These are phyloP conservation scores for Caenorhabditis virilis DNA, from an alignment of 2,888 invertebrate species.

Conservation along the genomic window DNA sequence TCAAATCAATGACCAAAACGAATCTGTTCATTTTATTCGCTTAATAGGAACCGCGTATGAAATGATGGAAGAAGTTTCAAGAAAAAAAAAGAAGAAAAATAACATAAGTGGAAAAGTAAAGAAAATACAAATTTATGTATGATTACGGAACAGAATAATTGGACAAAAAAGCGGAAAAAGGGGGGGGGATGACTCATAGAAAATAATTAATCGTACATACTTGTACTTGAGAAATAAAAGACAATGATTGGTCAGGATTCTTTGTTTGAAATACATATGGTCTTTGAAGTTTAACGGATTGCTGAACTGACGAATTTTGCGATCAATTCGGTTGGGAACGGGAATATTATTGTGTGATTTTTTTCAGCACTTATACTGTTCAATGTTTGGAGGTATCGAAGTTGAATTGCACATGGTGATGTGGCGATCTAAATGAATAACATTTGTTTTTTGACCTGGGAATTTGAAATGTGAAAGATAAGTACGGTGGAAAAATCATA, in stretches of 20 bases:
- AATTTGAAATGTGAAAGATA: too few relatives aligned
- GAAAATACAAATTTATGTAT: not conserved
- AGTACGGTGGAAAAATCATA: too few relatives aligned
- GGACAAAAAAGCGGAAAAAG: not conserved
- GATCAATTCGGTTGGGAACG: slow-evolving; percentile 82
- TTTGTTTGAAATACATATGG: slow-evolving; percentile 4
- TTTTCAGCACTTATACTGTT: slow-evolving; percentile 82
- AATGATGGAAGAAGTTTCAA: slow-evolving; percentile 27
- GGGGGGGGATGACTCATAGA: not conserved
- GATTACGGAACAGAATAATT: not conserved
- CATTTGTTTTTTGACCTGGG: too few relatives aligned
- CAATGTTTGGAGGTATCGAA: slow-evolving; percentile 80
- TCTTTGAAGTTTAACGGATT: slow-evolving; percentile 31
- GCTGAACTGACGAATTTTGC: slow-evolving; percentile 33
- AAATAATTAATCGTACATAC: not conserved
- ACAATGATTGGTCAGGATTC: slow-evolving; percentile 1
- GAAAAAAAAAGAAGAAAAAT: slow-evolving; percentile 4
- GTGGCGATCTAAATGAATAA: slow-evolving; percentile 74
- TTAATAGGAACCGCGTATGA: slow-evolving; percentile 39
- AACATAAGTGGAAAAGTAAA: not conserved
- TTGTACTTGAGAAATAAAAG: not conserved
- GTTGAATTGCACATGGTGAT: slow-evolving; percentile 81
- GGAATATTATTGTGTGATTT: slow-evolving; percentile 96
- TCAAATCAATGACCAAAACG: slow-evolving; percentile 27
- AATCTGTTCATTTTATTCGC: slow-evolving; percentile 28